A percentile compares a stretch with the other conserved stretches of the same genome.
Conservation (phyloP, 2,797 vertebrate genomes). For the Limosa lapponica region DNA sequence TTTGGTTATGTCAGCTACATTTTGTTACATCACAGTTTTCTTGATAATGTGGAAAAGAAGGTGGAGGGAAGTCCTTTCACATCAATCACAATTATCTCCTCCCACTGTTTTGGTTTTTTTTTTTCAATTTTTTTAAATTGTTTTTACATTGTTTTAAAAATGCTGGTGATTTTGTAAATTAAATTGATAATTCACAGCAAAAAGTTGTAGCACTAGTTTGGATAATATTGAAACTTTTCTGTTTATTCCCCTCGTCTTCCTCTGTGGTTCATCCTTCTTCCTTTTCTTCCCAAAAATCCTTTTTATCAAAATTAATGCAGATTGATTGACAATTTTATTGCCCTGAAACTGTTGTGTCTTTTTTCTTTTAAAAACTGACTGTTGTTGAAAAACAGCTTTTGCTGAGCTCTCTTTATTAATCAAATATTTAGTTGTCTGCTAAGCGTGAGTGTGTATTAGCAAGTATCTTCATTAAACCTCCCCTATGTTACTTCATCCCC, state of each 20-base stretch:
- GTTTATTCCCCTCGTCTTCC: not conserved
- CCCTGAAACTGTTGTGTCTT: fast-evolving
- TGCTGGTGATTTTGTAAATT: not conserved
- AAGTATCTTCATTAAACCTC: not conserved
- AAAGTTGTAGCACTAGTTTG: fast-evolving
- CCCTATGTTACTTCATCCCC: not conserved
- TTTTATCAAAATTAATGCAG: not conserved
- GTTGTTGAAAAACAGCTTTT: not conserved
- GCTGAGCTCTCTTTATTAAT: not conserved
- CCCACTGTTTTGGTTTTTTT: not conserved
- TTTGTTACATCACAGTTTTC: not conserved
- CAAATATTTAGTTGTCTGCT: not conserved
- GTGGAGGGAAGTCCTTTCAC: not conserved
- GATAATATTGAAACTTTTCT: not conserved
- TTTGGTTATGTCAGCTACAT: not conserved
- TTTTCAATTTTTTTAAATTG: too few relatives aligned
- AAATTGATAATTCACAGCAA: not conserved
- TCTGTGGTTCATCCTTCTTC: not conserved
- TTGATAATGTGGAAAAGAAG: not conserved
- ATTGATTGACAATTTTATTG: not conserved
- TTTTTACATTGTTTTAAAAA: not conserved
- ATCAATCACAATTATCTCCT: not conserved
- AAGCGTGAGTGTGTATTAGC: not conserved
- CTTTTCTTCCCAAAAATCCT: not conserved
- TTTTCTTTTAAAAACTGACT: not conserved